A percentile compares a stretch with the other conserved stretches of the same genome.
Conservation (phyloP, 2,113 vertebrate species). For the Toxostoma redivivum region DNA sequence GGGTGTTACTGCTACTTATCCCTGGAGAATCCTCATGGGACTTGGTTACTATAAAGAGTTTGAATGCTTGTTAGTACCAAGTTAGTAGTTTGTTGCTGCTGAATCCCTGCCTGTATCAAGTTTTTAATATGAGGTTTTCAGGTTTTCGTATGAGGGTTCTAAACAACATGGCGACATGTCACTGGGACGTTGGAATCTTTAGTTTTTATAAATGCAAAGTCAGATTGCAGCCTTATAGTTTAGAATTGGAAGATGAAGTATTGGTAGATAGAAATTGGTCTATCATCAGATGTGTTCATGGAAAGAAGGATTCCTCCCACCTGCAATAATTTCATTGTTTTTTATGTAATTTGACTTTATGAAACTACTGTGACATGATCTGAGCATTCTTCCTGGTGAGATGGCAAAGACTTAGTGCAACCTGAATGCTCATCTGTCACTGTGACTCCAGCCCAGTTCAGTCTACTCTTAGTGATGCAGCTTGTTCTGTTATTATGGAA, state of each 20-base stretch:
- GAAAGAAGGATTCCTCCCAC: background rate
- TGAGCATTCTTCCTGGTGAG: background rate
- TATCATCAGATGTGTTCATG: background rate
- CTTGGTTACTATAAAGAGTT: background rate
- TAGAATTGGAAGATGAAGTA: background rate
- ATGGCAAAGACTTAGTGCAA: background rate
- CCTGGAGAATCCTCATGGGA: background rate
- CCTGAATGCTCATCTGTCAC: background rate
- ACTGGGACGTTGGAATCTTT: background rate
- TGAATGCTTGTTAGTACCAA: background rate
- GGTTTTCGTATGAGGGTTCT: background rate
- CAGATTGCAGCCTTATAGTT: background rate
- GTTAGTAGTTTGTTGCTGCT: background rate
- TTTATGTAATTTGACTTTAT: background rate
- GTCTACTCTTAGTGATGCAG: background rate
- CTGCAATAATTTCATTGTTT: accelerated
- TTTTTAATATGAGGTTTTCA: background rate
- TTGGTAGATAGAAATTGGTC: background rate
- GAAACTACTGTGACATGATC: background rate
- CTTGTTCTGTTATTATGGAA: background rate
- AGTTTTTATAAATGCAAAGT: background rate
- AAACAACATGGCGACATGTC: accelerated
- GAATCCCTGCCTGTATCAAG: background rate
- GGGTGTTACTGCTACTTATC: background rate
- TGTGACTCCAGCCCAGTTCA: background rate